Evolutionary conservation across 1,140 invertebrate species (phyloP), one percentile per base, ranked within the genome.

Genomic region (Bombus waltoni): DNA sequence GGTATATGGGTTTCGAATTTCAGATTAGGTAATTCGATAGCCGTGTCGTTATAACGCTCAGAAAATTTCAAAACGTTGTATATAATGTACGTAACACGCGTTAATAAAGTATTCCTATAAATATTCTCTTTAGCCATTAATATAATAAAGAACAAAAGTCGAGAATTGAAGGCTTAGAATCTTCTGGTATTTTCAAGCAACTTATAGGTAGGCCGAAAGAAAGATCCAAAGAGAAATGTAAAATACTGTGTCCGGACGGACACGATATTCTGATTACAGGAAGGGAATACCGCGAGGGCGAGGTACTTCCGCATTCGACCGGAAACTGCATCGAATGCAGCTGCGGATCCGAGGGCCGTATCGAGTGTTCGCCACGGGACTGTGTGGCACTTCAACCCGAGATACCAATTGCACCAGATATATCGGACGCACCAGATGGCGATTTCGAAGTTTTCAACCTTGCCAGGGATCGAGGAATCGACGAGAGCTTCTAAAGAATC

Each of bases 281-380:
- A 76, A 96, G 95, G 74, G 95, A 96, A 90, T 97, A 97, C 91
- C 95, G 95, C 87, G 95, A 96, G 74, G 97, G 97, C 22, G 96
- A 97, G 88, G 95, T 95, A 81, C 94, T 97, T 73, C 97, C 97
- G 10, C 96, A 97, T 87, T 96, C 97, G 84, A 97, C 97, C 74
- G 97, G 97, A 81, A 97, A 97, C 89, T 97, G 97, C 92, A 94
- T 97, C 85, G 96, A 97, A 93, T 97, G 97, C 92, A 96, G 96
- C 88, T 97, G 97, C 89, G 96, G 96, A 73, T 93, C 95, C 79
- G 96, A 95, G 87, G 96, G 96, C n/a, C 96, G 96, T 75, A 96
- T 97, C 87, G 96, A 96, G 83, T 97, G 97, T 92, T 96, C 96
- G 68, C 97, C 97, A 35, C 94, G 96, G 85, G 96, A 96, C 89